Conservation (phyloP, 2,797 vertebrate genomes). For the Ptychadena robeensis region DNA sequence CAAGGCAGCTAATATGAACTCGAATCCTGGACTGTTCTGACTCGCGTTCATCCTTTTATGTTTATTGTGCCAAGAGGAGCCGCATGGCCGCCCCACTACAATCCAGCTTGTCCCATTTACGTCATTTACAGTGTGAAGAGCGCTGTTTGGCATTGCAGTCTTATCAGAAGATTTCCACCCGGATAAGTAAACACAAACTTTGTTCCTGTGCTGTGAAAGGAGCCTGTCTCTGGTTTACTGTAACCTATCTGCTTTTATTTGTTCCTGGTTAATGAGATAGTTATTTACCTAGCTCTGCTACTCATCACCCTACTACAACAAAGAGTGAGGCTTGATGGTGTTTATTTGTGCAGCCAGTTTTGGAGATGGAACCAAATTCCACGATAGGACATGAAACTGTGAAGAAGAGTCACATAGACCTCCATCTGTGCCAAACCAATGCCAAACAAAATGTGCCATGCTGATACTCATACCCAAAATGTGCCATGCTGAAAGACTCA, state of each 20-base stretch:
- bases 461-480: too few relatives aligned
- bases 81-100: constrained; percentile 23
- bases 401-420: too few relatives aligned
- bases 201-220: constrained; percentile 38
- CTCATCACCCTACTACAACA: constrained; percentile 5
- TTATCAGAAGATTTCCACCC: constrained; percentile 57
- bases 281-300: constrained; percentile 23
- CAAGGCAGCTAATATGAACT: constrained; percentile 2
- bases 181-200: constrained; percentile 51
- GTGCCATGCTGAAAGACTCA: too few relatives aligned
- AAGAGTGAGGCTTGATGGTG: constrained; percentile 5
- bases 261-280: not conserved
- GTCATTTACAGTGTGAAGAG: constrained; percentile 38
- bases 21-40: constrained; percentile 3
- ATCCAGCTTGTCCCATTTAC: not conserved
- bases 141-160: constrained; percentile 30
- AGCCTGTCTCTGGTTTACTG: constrained; percentile 26
- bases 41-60: constrained; percentile 14
- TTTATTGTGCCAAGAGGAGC: not conserved
- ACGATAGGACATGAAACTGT: not conserved
- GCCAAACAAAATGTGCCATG: too few relatives aligned
- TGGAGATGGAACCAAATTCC: not conserved
- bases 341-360: not conserved
- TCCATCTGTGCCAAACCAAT: not conserved
- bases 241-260: constrained; percentile 30